These are phyloP conservation scores for Tor tambroides DNA, from an alignment of 2,113 vertebrate species.

Conservation along the genomic window DNA sequence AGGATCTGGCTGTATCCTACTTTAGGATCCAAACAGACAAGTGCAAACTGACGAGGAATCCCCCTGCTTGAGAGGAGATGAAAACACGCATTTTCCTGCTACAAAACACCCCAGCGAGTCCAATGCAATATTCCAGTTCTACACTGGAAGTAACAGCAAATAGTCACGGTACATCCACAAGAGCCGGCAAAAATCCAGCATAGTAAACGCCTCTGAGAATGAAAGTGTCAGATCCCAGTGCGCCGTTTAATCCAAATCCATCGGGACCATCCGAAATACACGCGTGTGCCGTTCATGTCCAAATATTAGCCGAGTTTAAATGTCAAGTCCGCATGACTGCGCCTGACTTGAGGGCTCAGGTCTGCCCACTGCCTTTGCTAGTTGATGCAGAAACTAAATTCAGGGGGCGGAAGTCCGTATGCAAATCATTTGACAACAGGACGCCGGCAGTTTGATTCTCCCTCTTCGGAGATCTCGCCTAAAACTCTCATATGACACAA, in stretches of 20 bases:
- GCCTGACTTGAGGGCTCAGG: conserved; percentile 56
- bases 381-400: conserved; percentile 65
- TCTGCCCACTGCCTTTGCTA: conserved; percentile 65
- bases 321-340: conserved; percentile 55
- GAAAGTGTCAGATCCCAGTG: conserved; percentile 67
- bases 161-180: conserved; percentile 73
- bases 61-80: conserved; percentile 4
- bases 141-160: conserved; percentile 55
- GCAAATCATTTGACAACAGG: conserved; percentile 69
- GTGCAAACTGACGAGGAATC: conserved; percentile 48
- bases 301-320: neutral
- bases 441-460: conserved; percentile 9
- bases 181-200: conserved; percentile 69
- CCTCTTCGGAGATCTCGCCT: neutral
- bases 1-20: conserved; percentile 10
- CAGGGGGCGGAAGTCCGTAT: conserved; percentile 76
- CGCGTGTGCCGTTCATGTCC: conserved; percentile 21
- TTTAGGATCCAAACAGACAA: conserved; percentile 51
- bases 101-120: conserved; percentile 44
- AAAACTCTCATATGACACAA: neutral
- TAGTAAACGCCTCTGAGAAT: conserved; percentile 69
- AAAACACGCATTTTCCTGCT: conserved; percentile 49
- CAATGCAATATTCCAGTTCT: conserved; percentile 62
- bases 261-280: conserved; percentile 14
- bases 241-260: conserved; percentile 37